Base-by-base conservation (phyloP, 2,888 invertebrate species). In the Drosophila longiperda region DNA sequence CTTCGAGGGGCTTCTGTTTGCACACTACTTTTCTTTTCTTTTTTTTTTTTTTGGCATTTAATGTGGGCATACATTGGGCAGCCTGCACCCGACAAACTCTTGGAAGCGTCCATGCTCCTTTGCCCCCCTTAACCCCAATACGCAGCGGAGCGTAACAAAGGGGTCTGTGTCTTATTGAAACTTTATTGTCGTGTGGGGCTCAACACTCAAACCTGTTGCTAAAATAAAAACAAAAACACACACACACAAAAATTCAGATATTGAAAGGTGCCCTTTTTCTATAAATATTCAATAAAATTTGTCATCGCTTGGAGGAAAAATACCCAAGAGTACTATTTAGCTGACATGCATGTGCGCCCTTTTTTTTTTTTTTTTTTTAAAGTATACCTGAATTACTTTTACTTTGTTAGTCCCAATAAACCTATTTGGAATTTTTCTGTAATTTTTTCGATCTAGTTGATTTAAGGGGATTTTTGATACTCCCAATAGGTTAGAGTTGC, bases 141-240 rank as follows among this genome's bases (percentile, higher is more conserved):
- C 17, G 17, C 36, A 17, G 17, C 8, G 15, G 36, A 49, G 68
- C 66, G 54, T 66, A 54, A 65, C 70, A 81, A 78, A 66, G 66
- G 63, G 62, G 42, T 64, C 59, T 29, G 54, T 20, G 50, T 12
- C 66, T 75, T 66, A 78, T 78, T 78, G 78, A 82, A 82, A 78
- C 75, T 78, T 66, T 53, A 71, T 69, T 66, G 61, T 58, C 50
- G 64, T 69, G 34, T 81, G 65, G 63, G 70, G 58, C 36, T n/a
- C 48, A 17, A 64, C 33, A 45, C 38, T 55, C 36, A 29, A 65
- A 74, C 75, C 63, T 80, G 70, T 77, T 75, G 66, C 80, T 23
- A 53, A 12, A 52, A 33, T 20, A 15, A 52, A 33, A 11, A n/a
- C 0, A 29, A 5, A 29, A 29, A 29, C 2, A 26, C 2, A 26